A percentile compares a stretch with the other conserved stretches of the same genome.
These are phyloP conservation scores for Prochilodus magdalenae DNA, from an alignment of 2,113 vertebrate genomes.

Conservation along the genomic window DNA sequence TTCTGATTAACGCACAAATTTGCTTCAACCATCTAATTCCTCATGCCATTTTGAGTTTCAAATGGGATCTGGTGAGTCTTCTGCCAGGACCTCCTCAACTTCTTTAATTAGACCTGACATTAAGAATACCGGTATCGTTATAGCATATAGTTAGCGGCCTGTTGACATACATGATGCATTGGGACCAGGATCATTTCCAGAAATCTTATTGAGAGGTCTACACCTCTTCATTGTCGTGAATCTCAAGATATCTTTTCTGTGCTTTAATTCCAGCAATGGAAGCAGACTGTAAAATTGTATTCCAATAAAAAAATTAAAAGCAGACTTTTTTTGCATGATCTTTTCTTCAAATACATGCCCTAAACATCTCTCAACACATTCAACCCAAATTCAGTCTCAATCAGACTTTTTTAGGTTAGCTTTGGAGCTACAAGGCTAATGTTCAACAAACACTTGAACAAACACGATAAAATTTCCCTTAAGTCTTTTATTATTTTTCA, in stretches of 20 bases:
- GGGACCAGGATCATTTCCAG: conserved; percentile 54
- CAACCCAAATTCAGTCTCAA: too few relatives aligned
- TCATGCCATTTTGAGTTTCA: conserved; percentile 51
- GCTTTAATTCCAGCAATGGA: conserved; percentile 52
- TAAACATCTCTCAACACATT: too few relatives aligned
- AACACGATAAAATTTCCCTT: too few relatives aligned
- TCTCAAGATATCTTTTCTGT: conserved; percentile 45
- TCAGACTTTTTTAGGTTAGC: too few relatives aligned
- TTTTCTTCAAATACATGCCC: too few relatives aligned
- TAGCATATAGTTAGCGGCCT: conserved; percentile 62
- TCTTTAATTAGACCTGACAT: conserved; percentile 70
- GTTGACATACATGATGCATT: conserved; percentile 61
- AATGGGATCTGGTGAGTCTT: conserved; percentile 57
- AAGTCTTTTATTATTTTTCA: too few relatives aligned
- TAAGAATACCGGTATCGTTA: conserved; percentile 63
- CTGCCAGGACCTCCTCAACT: conserved; percentile 61
- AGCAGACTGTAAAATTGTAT: too few relatives aligned
- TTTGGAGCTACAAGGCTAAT: too few relatives aligned
- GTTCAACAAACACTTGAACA: too few relatives aligned
- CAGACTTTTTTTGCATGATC: too few relatives aligned
- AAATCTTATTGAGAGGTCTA: conserved; percentile 42
- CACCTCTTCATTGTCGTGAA: conserved; percentile 29
- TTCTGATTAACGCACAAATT: conserved; percentile 68
- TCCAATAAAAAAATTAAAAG: too few relatives aligned
- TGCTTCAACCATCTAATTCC: conserved; percentile 64